Evolutionary conservation across 2,797 vertebrate species (phyloP).

Genomic region (Enteromius anoplus): DNA sequence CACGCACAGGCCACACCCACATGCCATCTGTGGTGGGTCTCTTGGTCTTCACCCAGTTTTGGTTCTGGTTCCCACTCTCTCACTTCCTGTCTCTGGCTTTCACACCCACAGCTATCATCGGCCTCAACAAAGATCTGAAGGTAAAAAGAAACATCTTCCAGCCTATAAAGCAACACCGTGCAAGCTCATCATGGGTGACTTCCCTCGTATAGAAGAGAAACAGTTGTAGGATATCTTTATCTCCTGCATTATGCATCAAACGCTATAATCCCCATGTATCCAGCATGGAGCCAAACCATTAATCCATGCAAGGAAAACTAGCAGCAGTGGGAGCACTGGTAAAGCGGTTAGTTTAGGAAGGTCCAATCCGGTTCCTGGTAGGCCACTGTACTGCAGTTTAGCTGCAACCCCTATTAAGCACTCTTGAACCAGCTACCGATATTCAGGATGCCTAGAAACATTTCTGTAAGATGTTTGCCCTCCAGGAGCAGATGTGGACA

Average conservation of each 20-base stretch:
- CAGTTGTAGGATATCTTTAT: neutral
- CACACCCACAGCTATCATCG: conserved; percentile 96
- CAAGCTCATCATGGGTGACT: neutral
- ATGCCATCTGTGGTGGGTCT: conserved; percentile 98
- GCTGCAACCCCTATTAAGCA: neutral
- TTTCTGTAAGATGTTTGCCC: neutral
- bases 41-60: conserved; percentile 98
- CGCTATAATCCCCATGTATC: neutral
- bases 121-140: conserved; percentile 99
- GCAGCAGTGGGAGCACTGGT: neutral
- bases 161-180: neutral
- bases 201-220: neutral
- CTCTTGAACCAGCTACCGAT: neutral
- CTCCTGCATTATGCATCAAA: neutral
- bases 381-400: neutral
- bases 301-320: neutral
- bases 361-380: neutral
- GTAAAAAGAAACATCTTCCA: conserved; percentile 68
- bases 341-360: no score
- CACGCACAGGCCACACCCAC: conserved; percentile 96
- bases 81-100: conserved; percentile 96
- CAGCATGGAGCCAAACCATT: neutral
- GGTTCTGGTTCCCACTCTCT: conserved; percentile 99
- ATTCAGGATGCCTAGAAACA: neutral
- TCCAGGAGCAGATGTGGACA: neutral